Evolutionary conservation across 1,140 invertebrate genomes (phyloP).

Genomic region (Carposina sasakii): DNA sequence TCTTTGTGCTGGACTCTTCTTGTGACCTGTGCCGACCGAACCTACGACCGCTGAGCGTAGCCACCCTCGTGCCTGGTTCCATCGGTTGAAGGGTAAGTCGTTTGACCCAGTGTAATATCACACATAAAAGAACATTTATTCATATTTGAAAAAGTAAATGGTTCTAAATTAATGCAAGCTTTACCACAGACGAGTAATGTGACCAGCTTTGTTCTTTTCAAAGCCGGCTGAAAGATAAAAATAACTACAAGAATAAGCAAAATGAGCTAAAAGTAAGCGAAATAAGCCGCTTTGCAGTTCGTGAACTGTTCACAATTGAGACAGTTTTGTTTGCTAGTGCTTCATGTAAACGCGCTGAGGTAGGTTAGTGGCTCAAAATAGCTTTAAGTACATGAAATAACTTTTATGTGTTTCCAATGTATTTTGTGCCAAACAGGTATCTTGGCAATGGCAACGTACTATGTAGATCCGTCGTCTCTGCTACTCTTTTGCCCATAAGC

Average conservation of each 20-base stretch:
- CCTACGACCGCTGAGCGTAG: too few species aligned
- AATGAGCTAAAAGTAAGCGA: conserved; percentile 19
- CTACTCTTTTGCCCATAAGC: neutral
- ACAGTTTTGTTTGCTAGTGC: conserved; percentile 2
- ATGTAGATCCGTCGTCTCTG: neutral
- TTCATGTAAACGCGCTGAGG: neutral
- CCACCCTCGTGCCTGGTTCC: too few species aligned
- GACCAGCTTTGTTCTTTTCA: too few species aligned
- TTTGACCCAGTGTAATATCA: too few species aligned
- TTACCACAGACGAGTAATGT: too few species aligned
- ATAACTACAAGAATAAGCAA: conserved; percentile 10
- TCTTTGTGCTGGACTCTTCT: too few species aligned
- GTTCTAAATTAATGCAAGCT: too few species aligned
- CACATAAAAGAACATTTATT: too few species aligned
- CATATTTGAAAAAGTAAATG: too few species aligned
- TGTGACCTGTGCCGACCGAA: too few species aligned
- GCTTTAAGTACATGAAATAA: neutral
- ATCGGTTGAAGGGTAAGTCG: too few species aligned
- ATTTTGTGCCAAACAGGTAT: neutral
- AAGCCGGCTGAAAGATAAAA: neutral
- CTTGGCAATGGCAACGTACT: neutral
- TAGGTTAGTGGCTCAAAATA: neutral
- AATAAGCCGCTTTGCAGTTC: conserved; percentile 19
- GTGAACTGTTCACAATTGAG: conserved; percentile 21
- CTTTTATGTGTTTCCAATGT: neutral